These are phyloP conservation scores for Caenorhabditis afra DNA, from an alignment of 2,888 invertebrate genomes.

Conservation along the genomic window DNA sequence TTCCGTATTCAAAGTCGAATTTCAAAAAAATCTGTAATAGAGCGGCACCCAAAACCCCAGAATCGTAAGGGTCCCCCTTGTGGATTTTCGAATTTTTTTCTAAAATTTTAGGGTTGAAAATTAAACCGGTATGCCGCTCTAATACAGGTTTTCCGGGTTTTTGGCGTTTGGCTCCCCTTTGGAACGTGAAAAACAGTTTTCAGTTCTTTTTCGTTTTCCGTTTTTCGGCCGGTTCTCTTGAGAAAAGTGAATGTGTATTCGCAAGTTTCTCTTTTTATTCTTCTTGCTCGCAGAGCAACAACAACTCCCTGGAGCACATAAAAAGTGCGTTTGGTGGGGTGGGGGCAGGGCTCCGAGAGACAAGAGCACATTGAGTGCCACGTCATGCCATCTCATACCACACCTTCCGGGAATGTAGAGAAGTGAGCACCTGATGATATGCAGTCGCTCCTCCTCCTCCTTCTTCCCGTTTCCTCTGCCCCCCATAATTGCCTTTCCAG, in stretches of 20 bases:
- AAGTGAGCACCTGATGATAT: slow-evolving; percentile 2
- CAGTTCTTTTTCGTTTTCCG: not conserved
- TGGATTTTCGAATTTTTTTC: no score
- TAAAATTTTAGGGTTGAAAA: no score
- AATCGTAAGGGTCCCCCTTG: no score
- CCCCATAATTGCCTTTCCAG: slow-evolving; percentile 31
- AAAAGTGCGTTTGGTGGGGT: not conserved
- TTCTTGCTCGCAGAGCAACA: slow-evolving; percentile 10
- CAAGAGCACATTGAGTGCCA: slow-evolving; percentile 3
- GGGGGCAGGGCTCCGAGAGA: not conserved
- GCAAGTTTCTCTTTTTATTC: slow-evolving; percentile 7
- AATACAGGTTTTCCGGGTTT: no score
- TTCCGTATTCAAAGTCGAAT: no score
- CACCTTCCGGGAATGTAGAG: slow-evolving; percentile 25
- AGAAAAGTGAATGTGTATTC: slow-evolving; percentile 16
- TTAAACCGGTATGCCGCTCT: no score
- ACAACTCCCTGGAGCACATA: slow-evolving; percentile 36
- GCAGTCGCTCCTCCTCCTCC: not conserved
- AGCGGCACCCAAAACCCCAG: no score
- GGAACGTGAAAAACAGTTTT: no score
- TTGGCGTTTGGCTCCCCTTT: no score
- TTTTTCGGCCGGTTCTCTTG: slow-evolving; percentile 7
- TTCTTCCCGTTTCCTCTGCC: not conserved
- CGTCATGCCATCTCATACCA: slow-evolving; percentile 7
- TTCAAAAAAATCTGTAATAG: no score